Base-by-base conservation (phyloP, 37 sponge, comb jelly and placozoan genomes). In the Dysidea cf. avara region DNA sequence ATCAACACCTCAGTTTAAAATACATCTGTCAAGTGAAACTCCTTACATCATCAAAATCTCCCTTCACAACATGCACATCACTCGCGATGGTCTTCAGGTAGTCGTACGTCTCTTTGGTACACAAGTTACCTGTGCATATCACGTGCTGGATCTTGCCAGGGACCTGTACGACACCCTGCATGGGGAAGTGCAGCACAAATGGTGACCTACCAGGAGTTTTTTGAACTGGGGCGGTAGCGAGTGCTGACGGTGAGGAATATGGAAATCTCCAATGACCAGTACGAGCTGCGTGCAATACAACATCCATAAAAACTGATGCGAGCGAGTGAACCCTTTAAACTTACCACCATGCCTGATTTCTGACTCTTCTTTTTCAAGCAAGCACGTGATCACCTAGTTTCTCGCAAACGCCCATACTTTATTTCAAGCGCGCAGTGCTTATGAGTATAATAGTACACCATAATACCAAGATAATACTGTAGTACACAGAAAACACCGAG, bases 91-190 rank as follows among this genome's bases (percentile, higher is more conserved):
- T 88, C 66, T 94, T 97, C 62, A 97, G 88, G 66, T 94, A 97
- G 79, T 97, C 99, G 48, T 72, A 91, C 0, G 93, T 94, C 53
- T 97, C 99, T 51, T 88, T 90, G 25, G 84, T 61, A 64, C 95
- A 94, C n/a, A 97, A 85, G 69, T 97, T 97, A 21, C 99, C 99
- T 0, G 99, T 97, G 63, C 99, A 97, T 36, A 97, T 79, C 40
- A 97, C 92, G 80, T 94, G 95, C 77, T 97, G 95, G 50, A 97
- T 97, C 74, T 94, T 94, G 48, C 99, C 99, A 33, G 99, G 99
- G 0, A 97, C 93, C 96, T 96, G 69, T 43, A 9, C 5, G 5
- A 43, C 9, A 43, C 46, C 5, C 5, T 43, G 46, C 5, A 12
- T 12, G 46, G 9, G 46, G 46, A 9, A 43, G 46, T 43, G 9